These are phyloP conservation scores for Cataglyphis albicans DNA, from an alignment of 2,888 invertebrate species.

Conservation along the genomic window DNA sequence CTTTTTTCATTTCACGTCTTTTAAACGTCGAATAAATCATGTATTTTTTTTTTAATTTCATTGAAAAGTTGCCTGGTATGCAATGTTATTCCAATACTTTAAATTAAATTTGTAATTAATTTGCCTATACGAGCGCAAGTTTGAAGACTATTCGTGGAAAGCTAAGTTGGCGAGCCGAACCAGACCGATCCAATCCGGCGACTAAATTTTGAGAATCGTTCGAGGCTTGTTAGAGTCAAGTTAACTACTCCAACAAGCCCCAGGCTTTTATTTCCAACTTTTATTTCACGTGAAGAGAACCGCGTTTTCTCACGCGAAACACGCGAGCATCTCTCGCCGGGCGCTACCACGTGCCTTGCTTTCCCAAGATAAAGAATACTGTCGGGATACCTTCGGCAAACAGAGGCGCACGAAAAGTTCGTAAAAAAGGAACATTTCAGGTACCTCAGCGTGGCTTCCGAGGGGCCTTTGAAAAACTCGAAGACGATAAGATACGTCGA, in stretches of 20 bases:
- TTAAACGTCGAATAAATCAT: background rate
- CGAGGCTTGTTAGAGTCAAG: constrained; percentile 45
- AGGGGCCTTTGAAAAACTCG: constrained; percentile 3
- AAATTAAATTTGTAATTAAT: constrained; percentile 54
- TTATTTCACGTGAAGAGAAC: constrained; percentile 38
- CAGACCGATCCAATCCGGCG: constrained; percentile 26
- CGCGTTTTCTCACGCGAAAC: constrained; percentile 48
- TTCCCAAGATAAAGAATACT: constrained; percentile 55
- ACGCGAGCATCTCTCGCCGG: constrained; percentile 31
- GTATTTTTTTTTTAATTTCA: background rate
- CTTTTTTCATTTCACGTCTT: background rate
- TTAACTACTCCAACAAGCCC: constrained; percentile 43
- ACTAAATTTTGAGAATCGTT: constrained; percentile 52
- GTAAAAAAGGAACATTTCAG: constrained; percentile 41
- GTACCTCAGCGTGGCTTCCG: constrained; percentile 26
- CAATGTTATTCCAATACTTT: constrained; percentile 44
- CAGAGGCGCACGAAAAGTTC: constrained; percentile 48
- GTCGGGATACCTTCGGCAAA: constrained; percentile 51
- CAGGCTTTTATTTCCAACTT: constrained; percentile 51
- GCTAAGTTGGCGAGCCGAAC: constrained; percentile 29
- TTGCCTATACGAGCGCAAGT: constrained; percentile 39
- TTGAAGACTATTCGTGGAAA: constrained; percentile 41
- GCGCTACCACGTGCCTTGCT: constrained; percentile 40
- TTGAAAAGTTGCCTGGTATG: constrained; percentile 25
- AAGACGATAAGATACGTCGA: constrained; percentile 64